Evolutionary conservation across 1,140 invertebrate species (phyloP).

Genomic region (Glossosoma conforme): DNA sequence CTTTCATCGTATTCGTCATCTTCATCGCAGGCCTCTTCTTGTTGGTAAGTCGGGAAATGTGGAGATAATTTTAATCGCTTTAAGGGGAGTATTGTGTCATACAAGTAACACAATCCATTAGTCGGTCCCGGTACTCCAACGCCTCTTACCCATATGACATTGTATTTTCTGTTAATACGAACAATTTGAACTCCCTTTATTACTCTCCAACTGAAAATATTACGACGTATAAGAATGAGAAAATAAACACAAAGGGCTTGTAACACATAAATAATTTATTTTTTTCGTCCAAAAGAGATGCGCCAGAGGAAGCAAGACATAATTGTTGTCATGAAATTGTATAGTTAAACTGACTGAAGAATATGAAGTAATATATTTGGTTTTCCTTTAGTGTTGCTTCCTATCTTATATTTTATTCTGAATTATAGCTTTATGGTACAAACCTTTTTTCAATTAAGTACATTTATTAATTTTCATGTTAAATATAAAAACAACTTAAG

Average conservation of each 20-base stretch:
- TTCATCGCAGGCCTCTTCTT: conserved; percentile 52
- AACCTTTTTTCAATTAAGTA: too few relatives aligned
- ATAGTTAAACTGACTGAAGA: too few relatives aligned
- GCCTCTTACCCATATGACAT: conserved; percentile 87
- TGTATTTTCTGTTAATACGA: conserved; percentile 90
- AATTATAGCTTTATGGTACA: too few relatives aligned
- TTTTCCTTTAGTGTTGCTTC: too few relatives aligned
- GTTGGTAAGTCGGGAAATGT: conserved; percentile 76
- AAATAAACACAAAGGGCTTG: not conserved
- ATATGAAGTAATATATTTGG: too few relatives aligned
- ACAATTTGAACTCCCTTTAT: conserved; percentile 75
- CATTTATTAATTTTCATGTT: too few relatives aligned
- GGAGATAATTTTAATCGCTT: conserved; percentile 57
- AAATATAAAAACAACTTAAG: too few relatives aligned
- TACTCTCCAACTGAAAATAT: conserved; percentile 58
- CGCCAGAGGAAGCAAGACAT: too few relatives aligned
- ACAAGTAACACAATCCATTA: conserved; percentile 75
- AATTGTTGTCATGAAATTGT: too few relatives aligned
- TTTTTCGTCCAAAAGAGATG: too few relatives aligned
- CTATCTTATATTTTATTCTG: too few relatives aligned
- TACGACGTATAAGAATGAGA: not conserved
- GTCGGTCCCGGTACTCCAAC: conserved; percentile 73
- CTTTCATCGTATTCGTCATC: conserved; percentile 69
- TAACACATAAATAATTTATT: too few relatives aligned
- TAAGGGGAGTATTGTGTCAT: conserved; percentile 69